Evolutionary conservation across 1,140 invertebrate species (phyloP).

Genomic region (Periplaneta americana): DNA sequence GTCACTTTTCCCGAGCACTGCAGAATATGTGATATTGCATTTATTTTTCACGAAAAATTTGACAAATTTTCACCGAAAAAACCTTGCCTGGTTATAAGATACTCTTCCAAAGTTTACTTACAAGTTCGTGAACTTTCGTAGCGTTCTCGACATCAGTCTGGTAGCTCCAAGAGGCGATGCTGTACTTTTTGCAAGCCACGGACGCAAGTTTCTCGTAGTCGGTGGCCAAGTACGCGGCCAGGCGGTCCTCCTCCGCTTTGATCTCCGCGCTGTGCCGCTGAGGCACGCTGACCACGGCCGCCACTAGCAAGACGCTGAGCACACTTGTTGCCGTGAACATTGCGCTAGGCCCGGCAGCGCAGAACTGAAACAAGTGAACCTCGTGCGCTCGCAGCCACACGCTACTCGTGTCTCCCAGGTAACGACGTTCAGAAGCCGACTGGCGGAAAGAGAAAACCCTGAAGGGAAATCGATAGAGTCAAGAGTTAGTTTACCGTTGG

Average conservation of each 20-base stretch:
- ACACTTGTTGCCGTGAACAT: not conserved
- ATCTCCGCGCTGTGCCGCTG: not conserved
- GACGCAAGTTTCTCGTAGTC: not conserved
- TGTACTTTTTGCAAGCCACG: not conserved
- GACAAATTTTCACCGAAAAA: too few species aligned
- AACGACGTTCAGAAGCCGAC: not conserved
- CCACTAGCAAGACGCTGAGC: not conserved
- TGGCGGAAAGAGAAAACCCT: not conserved
- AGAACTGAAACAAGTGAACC: not conserved
- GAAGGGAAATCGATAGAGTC: not conserved
- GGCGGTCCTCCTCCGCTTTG: not conserved
- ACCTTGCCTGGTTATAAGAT: too few species aligned
- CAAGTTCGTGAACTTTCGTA: not conserved
- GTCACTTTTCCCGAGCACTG: too few species aligned
- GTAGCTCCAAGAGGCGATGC: conserved; percentile 24
- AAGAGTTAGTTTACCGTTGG: not conserved
- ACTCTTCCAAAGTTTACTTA: not conserved
- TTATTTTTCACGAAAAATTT: too few species aligned
- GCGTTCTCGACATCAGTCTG: conserved; percentile 22
- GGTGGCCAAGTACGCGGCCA: not conserved
- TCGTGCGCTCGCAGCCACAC: not conserved
- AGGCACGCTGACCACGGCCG: not conserved
- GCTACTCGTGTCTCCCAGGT: not conserved
- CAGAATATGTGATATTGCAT: too few species aligned
- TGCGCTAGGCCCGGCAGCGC: not conserved